phyloP scores from a whole-genome alignment of 2,113 vertebrate species.

The Arothron firmamentum region DNA sequence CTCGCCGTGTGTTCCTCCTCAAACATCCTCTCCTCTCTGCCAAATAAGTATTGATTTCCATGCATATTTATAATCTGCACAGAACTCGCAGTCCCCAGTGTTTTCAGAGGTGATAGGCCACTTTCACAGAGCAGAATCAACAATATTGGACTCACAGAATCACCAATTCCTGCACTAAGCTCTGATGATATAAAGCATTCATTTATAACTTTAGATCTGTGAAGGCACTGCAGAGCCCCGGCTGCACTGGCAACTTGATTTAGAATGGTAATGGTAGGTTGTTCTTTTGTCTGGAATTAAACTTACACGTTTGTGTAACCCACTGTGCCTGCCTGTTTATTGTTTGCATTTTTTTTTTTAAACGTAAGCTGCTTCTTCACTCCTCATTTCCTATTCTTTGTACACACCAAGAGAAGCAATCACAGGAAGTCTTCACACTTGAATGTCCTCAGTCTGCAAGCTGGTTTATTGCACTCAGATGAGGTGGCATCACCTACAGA shows the following conservation, averaged over 20 bases:
- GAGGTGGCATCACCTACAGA: conserved; percentile 17
- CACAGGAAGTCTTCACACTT: conserved; percentile 7
- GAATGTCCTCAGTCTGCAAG: conserved; percentile 10
- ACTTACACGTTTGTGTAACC: conserved; percentile 1
- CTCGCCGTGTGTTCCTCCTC: conserved; percentile 52
- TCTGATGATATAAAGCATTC: conserved; percentile 50
- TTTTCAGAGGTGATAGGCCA: conserved; percentile 60
- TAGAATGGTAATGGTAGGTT: conserved; percentile 17
- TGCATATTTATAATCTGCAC: conserved; percentile 70
- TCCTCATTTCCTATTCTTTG: conserved; percentile 1
- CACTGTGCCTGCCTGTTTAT: not conserved
- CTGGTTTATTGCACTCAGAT: conserved; percentile 21
- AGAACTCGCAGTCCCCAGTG: conserved; percentile 54
- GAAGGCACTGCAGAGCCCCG: conserved; percentile 13
- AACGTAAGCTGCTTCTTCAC: not conserved
- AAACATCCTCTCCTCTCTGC: conserved; percentile 50
- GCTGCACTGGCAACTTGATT: conserved; percentile 17
- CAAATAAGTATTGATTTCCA: conserved; percentile 72
- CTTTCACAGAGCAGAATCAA: conserved; percentile 51
- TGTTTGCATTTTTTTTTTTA: not conserved
- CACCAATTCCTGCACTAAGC: conserved; percentile 40
- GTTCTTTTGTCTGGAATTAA: conserved; percentile 17
- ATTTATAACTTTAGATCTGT: conserved; percentile 23
- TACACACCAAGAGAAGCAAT: conserved; percentile 15
- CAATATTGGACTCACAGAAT: conserved; percentile 50